These are phyloP conservation scores for Ctenicera cuprea DNA, from an alignment of 2,888 invertebrate genomes.

Conservation along the genomic window DNA sequence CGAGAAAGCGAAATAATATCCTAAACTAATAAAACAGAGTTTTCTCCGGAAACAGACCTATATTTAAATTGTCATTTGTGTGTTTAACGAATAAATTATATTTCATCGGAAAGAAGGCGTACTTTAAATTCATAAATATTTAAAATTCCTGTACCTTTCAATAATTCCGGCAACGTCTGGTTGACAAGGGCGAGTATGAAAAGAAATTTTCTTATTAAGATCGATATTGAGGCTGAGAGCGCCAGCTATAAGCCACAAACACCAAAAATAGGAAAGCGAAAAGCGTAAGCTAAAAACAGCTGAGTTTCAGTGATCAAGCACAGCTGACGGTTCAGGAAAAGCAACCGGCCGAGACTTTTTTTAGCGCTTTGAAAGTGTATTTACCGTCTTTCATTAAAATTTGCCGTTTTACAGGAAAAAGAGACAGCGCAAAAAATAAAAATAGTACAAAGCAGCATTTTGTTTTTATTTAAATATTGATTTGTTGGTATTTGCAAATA, in stretches of 20 bases:
- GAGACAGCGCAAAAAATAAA: not conserved
- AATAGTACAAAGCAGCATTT: not conserved
- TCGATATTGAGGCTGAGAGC: slow-evolving; percentile 8
- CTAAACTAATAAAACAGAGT: too few species aligned
- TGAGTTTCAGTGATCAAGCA: slow-evolving; percentile 36
- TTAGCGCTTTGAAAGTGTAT: slow-evolving; percentile 20
- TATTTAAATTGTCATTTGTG: too few species aligned
- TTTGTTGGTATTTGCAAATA: too few species aligned
- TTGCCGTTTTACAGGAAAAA: not conserved
- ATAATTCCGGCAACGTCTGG: not conserved
- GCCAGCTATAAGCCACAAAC: slow-evolving; percentile 26
- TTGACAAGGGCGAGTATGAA: not conserved
- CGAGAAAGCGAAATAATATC: too few species aligned
- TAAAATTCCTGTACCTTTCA: not conserved
- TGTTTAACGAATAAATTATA: too few species aligned
- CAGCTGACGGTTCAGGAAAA: slow-evolving; percentile 38
- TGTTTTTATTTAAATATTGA: not conserved
- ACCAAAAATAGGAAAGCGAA: slow-evolving; percentile 39
- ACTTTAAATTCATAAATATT: too few species aligned
- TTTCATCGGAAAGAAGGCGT: too few species aligned
- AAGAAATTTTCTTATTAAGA: slow-evolving; percentile 16
- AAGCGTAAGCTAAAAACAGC: slow-evolving; percentile 35
- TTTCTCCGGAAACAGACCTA: too few species aligned
- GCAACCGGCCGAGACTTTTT: slow-evolving; percentile 9
- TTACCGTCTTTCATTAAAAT: slow-evolving; percentile 20